Base-by-base conservation (phyloP, 2,113 vertebrate species). In the Sturnira hondurensis region DNA sequence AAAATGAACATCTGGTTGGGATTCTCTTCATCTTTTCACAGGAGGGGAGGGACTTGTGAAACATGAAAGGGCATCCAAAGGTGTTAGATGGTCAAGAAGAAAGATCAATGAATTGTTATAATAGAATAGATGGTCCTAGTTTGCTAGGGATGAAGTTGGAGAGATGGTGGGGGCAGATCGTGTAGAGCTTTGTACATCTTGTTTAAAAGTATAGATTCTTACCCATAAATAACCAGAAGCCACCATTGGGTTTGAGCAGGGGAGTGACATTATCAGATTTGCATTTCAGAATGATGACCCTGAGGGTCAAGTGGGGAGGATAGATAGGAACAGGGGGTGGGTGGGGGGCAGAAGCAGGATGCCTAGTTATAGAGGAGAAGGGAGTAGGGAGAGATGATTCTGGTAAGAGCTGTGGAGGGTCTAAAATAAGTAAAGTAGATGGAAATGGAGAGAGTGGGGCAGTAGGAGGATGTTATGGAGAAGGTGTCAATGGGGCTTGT, bases 71-170 rank as follows among this genome's bases (percentile, higher is more conserved):
- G 0, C 1, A 1, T 68, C 20, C 33, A 56, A 78, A 90, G 45
- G 28, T 22, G 8, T 81, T 41, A 85, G 8, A 9, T n/a, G 24
- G 31, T 93, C 22, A 41, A 81, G 43, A 81, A 89, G 50, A 95
- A 93, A 89, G 63, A 70, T 1, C 58, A 56, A 26, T 63, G 61
- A 13, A 91, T 91, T 82, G 33, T 17, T 70, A 20, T 11, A 6
- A 9, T 26, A 36, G 26, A 31, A n/a, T 22, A 74, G 33, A 76
- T 71, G 17, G 33, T 77, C 61, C 22, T 80, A 38, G 5, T 38
- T 58, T 93, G 31, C 17, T 17, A 26, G 36, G 17, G 61, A 56
- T 45, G 7, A 73, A 89, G 38, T 33, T 71, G 11, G 54, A 82
- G 33, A 36, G 41, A 22, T 20, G 7, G 9, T 16, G 14, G 45